Evolutionary conservation across 92 coral and sea anemone genomes (phyloP), one percentile per base, ranked within the genome.

Genomic region (Plumapathes pennacea): DNA sequence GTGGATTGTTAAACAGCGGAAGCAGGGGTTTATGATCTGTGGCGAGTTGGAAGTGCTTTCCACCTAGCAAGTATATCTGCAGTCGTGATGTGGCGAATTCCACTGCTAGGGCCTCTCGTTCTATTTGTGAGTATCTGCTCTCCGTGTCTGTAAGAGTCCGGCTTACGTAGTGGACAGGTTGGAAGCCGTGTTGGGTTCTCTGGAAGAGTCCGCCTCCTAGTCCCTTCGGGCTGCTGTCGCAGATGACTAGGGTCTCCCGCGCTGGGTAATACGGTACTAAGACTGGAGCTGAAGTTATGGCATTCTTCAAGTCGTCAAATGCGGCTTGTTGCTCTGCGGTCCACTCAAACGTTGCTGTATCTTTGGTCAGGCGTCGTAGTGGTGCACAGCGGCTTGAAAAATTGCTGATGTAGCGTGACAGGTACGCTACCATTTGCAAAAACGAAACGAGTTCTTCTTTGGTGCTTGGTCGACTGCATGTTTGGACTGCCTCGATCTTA

Each of bases 191-290:
- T 21, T 53, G 57, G 21, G 80, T 72, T 21, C 66, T 74, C n/a
- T n/a, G n/a, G n/a, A n/a, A n/a, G n/a, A n/a, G n/a, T n/a, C n/a
- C n/a, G n/a, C n/a, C n/a, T n/a, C 85, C 78, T 10, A 69, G 46
- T 61, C 82, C 69, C 5, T 25, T 23, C 31, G 88, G 81, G 34
- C 76, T 68, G 18, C 90, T 85, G 32, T 77, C 85, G 27, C 85
- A 83, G 30, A 83, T 83, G 30, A 75, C 75, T 40, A 62, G 61
- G 5, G 77, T 77, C 5, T 57, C 81, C 5, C 77, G 69, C 43
- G 49, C 72, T 5, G 71, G 77, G 30, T 71, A 29, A 78, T 60
- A 69, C 0, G 78, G 71, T 23, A 77, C 54, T 4, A 68, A 77
- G 10, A 44, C 71, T 9, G 84, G 77, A 41, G 71, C 77, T 38